Conservation (phyloP, 2,113 vertebrate species). For the Antechinus flavipes region DNA sequence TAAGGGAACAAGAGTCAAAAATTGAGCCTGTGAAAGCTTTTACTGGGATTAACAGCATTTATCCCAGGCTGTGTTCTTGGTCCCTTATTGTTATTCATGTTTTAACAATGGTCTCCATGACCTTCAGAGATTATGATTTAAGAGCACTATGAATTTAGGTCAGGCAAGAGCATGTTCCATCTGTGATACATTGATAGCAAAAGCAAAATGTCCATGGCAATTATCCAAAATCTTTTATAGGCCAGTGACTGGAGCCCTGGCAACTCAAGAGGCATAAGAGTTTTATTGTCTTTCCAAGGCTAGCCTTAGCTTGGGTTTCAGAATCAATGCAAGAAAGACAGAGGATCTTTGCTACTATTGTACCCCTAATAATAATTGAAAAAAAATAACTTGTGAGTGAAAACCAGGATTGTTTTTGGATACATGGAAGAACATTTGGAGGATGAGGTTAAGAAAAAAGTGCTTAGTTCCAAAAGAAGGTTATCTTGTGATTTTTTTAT, state of each 20-base stretch:
- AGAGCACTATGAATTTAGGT: neutral
- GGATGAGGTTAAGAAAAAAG: neutral
- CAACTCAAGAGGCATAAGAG: conserved; percentile 43
- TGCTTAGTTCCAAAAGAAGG: neutral
- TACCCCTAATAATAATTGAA: neutral
- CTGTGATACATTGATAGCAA: conserved; percentile 28
- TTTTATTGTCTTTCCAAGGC: conserved; percentile 20
- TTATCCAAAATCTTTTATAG: conserved; percentile 37
- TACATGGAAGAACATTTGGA: neutral
- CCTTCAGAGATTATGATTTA: conserved; percentile 30
- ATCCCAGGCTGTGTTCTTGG: conserved; percentile 31
- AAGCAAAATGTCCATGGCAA: conserved; percentile 46
- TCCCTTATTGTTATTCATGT: conserved; percentile 54
- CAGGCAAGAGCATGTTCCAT: conserved; percentile 34
- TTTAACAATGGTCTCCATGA: conserved; percentile 41
- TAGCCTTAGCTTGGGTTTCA: conserved; percentile 10
- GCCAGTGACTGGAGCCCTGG: conserved; percentile 16
- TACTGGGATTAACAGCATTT: conserved; percentile 37
- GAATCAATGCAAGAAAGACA: neutral
- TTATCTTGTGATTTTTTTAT: neutral
- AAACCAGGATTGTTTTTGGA: neutral
- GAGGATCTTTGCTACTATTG: neutral
- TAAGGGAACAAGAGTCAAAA: conserved; percentile 33
- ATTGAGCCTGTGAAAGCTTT: conserved; percentile 44
- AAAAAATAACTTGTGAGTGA: neutral